phyloP scores from a whole-genome alignment of 2,888 invertebrate species.

The Lycocerus yunnanus region DNA sequence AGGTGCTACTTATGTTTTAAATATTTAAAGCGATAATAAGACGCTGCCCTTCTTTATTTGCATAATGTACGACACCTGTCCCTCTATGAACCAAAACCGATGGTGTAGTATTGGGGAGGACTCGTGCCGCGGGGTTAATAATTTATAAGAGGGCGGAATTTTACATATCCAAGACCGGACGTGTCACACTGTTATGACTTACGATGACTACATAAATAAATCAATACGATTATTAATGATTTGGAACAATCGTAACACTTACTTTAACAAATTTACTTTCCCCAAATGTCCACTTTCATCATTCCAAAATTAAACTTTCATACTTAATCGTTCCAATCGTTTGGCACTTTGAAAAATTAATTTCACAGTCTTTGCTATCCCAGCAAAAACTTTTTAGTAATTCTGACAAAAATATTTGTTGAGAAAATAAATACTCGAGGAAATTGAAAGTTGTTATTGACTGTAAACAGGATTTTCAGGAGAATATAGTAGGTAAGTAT shows the following conservation, averaged over 20 bases:
- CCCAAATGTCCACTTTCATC: neutral
- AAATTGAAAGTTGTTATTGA: too few species aligned
- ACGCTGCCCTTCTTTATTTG: constrained; percentile 48
- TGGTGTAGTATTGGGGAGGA: constrained; percentile 15
- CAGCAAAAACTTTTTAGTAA: too few species aligned
- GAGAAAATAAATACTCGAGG: too few species aligned
- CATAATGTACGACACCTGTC: constrained; percentile 54
- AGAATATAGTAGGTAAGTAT: too few species aligned
- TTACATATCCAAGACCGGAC: constrained; percentile 13
- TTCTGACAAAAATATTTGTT: too few species aligned
- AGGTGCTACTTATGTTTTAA: constrained; percentile 57
- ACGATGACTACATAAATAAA: neutral
- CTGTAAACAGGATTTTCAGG: too few species aligned
- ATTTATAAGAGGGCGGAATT: constrained; percentile 24
- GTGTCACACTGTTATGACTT: constrained; percentile 27
- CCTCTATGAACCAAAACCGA: constrained; percentile 9
- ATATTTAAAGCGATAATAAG: constrained; percentile 57
- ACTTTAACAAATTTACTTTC: neutral
- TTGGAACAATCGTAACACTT: neutral
- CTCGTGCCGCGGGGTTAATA: constrained; percentile 21
- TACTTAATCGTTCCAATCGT: neutral
- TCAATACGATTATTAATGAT: constrained; percentile 10
- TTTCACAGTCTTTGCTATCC: neutral
- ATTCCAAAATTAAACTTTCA: neutral
- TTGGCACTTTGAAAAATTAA: neutral